These are phyloP conservation scores for Falcunculus frontatus DNA, from an alignment of 2,113 vertebrate species.

Conservation along the genomic window DNA sequence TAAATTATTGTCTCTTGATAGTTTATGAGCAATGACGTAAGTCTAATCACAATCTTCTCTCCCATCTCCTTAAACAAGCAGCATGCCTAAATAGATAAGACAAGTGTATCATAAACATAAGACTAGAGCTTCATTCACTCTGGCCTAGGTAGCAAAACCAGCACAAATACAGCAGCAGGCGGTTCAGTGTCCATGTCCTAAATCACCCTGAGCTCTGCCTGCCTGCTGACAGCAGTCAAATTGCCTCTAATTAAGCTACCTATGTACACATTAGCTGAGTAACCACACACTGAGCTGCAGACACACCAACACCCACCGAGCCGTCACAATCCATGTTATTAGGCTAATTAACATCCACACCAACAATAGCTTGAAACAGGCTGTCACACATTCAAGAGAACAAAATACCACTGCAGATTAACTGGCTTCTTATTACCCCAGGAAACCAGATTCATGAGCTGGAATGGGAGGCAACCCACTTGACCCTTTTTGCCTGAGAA, in stretches of 20 bases:
- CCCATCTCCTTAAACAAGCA: neutral
- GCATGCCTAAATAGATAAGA: neutral
- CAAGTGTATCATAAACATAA: accelerated
- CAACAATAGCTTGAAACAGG: neutral
- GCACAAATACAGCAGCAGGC: neutral
- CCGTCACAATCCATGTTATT: neutral
- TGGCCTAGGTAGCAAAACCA: neutral
- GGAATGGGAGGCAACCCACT: neutral
- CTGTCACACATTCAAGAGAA: neutral
- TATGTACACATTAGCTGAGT: neutral
- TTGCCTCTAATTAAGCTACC: neutral
- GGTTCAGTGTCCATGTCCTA: neutral
- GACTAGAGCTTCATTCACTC: neutral
- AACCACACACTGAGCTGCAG: neutral
- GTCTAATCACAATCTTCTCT: neutral
- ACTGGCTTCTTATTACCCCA: neutral
- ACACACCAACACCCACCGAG: neutral
- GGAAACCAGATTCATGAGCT: neutral
- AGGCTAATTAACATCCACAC: neutral
- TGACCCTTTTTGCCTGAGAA: neutral
- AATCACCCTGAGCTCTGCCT: neutral
- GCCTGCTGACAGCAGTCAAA: neutral
- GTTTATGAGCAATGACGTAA: neutral
- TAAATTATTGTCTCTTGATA: neutral
- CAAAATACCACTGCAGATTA: neutral